Percentiles rank a stretch among this genome's conserved stretches.
These are phyloP conservation scores for Loriculus beryllinus DNA, from an alignment of 2,797 vertebrate genomes.

Conservation along the genomic window DNA sequence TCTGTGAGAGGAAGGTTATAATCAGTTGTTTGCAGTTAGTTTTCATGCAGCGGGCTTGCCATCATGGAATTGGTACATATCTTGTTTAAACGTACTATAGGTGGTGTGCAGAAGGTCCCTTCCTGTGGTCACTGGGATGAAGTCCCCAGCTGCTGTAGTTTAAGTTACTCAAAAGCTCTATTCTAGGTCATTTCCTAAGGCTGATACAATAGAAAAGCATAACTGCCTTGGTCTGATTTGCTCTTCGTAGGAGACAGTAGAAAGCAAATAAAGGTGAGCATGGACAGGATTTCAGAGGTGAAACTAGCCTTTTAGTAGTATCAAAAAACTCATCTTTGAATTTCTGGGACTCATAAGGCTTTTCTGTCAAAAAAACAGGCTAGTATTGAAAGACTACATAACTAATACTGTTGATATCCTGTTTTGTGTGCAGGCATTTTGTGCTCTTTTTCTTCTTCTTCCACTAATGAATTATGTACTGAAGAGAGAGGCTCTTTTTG, in stretches of 20 bases:
- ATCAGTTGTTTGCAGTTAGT: neutral
- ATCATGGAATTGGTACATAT: rapidly evolving
- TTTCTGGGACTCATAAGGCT: neutral
- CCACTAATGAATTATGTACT: neutral
- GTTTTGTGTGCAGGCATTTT: neutral
- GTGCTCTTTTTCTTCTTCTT: neutral
- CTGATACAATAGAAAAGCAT: neutral
- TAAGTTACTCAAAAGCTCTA: neutral
- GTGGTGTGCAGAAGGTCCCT: neutral
- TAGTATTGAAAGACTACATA: neutral
- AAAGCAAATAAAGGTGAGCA: neutral
- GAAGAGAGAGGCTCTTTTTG: neutral
- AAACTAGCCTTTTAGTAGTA: neutral
- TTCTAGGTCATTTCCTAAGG: neutral
- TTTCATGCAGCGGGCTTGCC: neutral
- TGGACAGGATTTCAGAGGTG: neutral
- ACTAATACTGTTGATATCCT: rapidly evolving
- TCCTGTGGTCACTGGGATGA: neutral
- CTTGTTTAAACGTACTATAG: neutral
- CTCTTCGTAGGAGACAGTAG: neutral
- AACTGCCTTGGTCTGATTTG: neutral
- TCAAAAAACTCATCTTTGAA: neutral
- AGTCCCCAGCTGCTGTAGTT: neutral
- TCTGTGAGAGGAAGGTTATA: neutral
- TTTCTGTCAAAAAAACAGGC: neutral